Evolutionary conservation across 2,888 invertebrate genomes (phyloP).

Genomic region (Ophion slaviceki): DNA sequence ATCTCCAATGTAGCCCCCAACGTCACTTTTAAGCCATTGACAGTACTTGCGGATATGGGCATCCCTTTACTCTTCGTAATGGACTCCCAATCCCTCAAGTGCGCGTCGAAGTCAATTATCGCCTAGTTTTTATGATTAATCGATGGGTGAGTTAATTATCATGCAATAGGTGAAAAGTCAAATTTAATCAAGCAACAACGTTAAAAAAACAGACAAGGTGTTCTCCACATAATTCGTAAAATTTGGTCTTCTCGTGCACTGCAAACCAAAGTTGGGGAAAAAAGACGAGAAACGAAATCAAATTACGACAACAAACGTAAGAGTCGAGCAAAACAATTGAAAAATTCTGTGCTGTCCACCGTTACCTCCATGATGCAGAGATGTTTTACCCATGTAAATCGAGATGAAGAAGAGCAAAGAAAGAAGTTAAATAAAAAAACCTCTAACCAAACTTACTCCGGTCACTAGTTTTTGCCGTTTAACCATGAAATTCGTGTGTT

Average conservation of each 20-base stretch:
- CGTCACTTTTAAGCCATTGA: conserved; percentile 18
- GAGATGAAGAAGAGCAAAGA: background rate
- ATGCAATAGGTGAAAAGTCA: too few species aligned
- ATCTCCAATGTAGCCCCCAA: conserved; percentile 14
- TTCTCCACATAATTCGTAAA: background rate
- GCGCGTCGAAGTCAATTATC: conserved; percentile 26
- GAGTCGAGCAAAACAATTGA: background rate
- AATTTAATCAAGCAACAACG: background rate
- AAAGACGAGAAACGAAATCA: background rate
- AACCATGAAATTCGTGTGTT: background rate
- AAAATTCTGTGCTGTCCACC: background rate
- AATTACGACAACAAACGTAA: background rate
- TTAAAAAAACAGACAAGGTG: background rate
- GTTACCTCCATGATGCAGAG: background rate
- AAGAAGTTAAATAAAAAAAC: background rate
- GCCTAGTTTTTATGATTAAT: background rate
- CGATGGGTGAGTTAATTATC: too few species aligned
- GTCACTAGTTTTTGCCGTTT: too few species aligned
- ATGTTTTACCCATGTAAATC: too few species aligned
- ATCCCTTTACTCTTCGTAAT: conserved; percentile 7
- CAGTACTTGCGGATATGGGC: conserved; percentile 2
- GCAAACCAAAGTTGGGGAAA: background rate
- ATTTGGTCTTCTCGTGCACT: too few species aligned
- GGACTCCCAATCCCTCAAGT: conserved; percentile 27
- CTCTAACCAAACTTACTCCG: background rate